Base-by-base conservation (phyloP, 2,797 vertebrate genomes). In the Cossypha heuglini region DNA sequence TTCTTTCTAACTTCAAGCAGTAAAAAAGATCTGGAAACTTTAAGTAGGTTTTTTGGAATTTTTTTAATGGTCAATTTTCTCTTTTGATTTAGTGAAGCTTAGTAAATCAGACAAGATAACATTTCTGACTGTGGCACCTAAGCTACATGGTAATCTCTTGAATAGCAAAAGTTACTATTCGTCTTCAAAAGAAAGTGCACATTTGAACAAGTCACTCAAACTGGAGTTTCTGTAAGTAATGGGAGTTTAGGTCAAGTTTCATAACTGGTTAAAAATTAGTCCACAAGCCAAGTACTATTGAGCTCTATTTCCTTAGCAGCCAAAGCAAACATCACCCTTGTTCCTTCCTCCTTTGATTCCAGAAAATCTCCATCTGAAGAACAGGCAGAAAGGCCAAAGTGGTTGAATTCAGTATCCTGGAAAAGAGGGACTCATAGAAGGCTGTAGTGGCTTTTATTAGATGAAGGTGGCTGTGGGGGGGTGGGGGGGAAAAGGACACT, bases 291-390 rank as follows among this genome's bases (percentile, higher is more conserved):
- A 90, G 37, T 33, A 31, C 64, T 90, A 52, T 4, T 52, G 37
- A 78, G 42, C 28, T 77, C 54, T 19, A 59, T 29, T 87, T 81
- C 78, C 85, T 94, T 13, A 82, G 63, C 40, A 48, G 78, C 48
- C 72, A 85, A 91, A 57, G 75, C 75, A 93, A 95, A 94, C 55
- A 59, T 49, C 45, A 73, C 26, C 35, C 35, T 82, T 66, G 33
- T 62, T 93, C 58, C 43, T 89, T 81, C 48, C 67, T 74, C 58
- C 80, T 86, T 29, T 16, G 28, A 83, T 22, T 74, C 42, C 67
- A 58, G 29, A 80, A 81, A 81, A 84, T 38, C 19, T 86, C 49
- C 22, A 43, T 55, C 29, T 71, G 37, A 78, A 84, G 66, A 86
- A 63, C 0, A 42, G 33, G 19, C 63, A 73, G 77, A 84, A 86